Conservation (phyloP, 2,797 vertebrate species). For the Zalophus californianus region DNA sequence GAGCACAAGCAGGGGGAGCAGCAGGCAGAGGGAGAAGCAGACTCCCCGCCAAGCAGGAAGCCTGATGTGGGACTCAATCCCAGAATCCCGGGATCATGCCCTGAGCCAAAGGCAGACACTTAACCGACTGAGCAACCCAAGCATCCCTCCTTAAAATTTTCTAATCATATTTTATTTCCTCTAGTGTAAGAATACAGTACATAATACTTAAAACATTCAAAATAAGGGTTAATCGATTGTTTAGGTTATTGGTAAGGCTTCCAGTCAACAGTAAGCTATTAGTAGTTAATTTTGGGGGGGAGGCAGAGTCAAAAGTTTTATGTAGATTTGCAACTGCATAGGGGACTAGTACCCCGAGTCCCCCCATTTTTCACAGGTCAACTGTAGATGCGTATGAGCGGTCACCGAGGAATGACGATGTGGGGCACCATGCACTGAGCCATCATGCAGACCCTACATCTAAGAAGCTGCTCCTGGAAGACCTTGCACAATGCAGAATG, state of each 20-base stretch:
- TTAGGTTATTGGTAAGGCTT: background rate
- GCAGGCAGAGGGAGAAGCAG: background rate
- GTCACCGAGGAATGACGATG: background rate
- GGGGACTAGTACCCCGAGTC: background rate
- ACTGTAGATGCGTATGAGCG: background rate
- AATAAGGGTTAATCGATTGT: background rate
- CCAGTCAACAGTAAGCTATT: background rate
- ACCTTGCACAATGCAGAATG: fast-evolving
- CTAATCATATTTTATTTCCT: background rate
- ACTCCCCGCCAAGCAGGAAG: background rate
- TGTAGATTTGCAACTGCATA: background rate
- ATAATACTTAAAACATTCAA: background rate
- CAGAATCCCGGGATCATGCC: background rate
- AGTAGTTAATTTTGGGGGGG: background rate
- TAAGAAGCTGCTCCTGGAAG: background rate
- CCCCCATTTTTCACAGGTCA: background rate
- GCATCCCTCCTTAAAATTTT: background rate
- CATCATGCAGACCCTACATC: fast-evolving
- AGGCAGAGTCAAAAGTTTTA: background rate
- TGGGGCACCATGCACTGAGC: background rate
- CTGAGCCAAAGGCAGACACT: background rate
- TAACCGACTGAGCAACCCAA: background rate
- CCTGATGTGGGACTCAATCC: background rate
- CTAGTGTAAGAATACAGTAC: background rate
- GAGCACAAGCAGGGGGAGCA: background rate